Conservation (phyloP, 2,797 vertebrate species). For the Falco naumanni region DNA sequence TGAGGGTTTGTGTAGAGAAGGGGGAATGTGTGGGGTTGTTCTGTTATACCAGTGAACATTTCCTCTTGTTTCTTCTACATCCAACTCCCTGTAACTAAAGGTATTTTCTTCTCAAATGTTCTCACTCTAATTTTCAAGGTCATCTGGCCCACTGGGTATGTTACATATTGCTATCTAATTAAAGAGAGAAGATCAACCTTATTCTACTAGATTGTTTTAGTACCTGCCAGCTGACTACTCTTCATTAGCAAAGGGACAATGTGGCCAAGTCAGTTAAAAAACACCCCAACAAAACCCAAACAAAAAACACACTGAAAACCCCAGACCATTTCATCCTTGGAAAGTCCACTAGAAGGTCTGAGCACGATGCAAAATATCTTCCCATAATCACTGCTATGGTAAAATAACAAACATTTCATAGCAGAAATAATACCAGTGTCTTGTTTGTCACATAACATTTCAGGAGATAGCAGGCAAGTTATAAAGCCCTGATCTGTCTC, state of each 20-base stretch:
- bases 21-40: background rate
- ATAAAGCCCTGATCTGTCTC: background rate
- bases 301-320: background rate
- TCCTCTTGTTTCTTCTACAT: background rate
- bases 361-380: background rate
- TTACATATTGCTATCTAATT: constrained; percentile 28
- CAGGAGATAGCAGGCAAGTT: constrained; percentile 34
- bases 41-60: background rate
- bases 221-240: background rate
- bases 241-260: background rate
- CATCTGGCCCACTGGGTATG: background rate
- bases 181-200: constrained; percentile 30
- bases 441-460: constrained; percentile 58
- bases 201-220: constrained; percentile 10
- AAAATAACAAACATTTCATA: constrained; percentile 31
- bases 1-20: background rate
- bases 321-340: background rate
- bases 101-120: background rate
- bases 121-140: constrained; percentile 42
- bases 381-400: background rate
- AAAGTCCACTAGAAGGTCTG: background rate
- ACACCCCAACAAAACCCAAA: background rate
- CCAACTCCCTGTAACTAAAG: background rate
- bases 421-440: background rate
- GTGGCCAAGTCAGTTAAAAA: background rate